Conservation (phyloP, 2,113 vertebrate genomes). For the Hypanus sabinus region DNA sequence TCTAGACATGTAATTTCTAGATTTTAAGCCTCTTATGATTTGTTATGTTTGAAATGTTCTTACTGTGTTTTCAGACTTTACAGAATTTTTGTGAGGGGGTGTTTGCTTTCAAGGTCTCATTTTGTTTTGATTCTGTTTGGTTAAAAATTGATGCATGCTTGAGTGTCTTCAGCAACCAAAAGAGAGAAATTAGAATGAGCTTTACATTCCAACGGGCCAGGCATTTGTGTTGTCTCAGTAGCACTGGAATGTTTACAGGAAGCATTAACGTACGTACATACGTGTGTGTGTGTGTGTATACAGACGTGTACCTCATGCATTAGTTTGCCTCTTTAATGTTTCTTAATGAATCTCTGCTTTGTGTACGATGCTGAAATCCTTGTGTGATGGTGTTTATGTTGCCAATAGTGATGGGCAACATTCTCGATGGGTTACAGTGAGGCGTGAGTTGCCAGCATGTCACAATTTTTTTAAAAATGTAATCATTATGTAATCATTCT, state of each 20-base stretch:
- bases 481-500: background rate
- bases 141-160: background rate
- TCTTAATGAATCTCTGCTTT: background rate
- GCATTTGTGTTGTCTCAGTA: background rate
- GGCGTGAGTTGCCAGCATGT: background rate
- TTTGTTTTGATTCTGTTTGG: background rate
- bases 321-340: background rate
- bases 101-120: background rate
- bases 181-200: background rate
- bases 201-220: background rate
- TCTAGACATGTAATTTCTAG: background rate
- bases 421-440: background rate
- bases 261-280: background rate
- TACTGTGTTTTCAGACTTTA: background rate
- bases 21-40: background rate
- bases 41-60: background rate
- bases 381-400: background rate
- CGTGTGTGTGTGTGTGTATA: too few relatives aligned
- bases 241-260: background rate
- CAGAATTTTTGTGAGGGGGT: background rate
- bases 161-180: background rate
- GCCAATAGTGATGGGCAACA: background rate
- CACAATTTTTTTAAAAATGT: background rate
- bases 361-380: background rate
- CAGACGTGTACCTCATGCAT: background rate